phyloP scores from a whole-genome alignment of 2,797 vertebrate species.

The Psittacula derbiana region DNA sequence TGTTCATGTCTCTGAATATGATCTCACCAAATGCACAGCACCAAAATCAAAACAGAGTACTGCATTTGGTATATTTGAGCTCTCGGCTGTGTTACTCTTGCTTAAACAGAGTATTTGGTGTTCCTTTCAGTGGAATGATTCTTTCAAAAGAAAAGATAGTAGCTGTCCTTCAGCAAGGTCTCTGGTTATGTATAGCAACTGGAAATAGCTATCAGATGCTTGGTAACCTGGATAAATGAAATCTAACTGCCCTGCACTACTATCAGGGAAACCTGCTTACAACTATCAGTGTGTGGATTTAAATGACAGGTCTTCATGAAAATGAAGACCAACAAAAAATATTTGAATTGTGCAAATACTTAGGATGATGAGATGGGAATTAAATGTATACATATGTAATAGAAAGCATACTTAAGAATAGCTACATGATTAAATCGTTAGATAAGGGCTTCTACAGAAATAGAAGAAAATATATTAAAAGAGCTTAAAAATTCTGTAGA shows the following conservation, averaged over 20 bases:
- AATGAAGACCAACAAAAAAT: background rate
- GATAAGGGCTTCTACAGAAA: background rate
- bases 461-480: background rate
- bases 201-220: background rate
- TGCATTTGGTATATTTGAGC: background rate
- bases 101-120: background rate
- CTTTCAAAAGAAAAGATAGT: background rate
- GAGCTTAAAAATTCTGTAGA: background rate
- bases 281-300: background rate
- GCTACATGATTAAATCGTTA: background rate
- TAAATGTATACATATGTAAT: background rate
- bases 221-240: background rate
- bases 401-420: background rate
- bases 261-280: background rate
- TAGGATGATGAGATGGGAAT: background rate
- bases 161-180: background rate
- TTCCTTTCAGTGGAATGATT: background rate
- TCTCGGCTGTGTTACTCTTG: background rate
- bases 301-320: background rate
- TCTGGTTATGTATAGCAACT: background rate
- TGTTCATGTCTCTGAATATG: background rate
- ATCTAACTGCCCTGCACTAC: background rate
- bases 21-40: background rate
- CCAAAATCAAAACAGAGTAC: background rate
- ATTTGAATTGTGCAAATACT: background rate